phyloP scores from a whole-genome alignment of 2,113 vertebrate genomes.

The Leptobrachium ailaonicum region DNA sequence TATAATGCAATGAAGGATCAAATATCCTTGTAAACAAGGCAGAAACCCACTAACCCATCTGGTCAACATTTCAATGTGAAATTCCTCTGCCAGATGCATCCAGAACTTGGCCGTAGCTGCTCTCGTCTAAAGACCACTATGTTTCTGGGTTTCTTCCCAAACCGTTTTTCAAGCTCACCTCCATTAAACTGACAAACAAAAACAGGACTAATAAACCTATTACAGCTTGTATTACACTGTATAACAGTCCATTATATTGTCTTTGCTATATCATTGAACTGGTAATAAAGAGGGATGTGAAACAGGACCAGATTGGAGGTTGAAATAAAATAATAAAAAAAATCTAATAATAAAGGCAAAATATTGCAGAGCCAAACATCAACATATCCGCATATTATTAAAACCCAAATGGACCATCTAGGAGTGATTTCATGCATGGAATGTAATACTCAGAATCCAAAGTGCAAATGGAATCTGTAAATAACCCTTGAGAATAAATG shows the following conservation, averaged over 20 bases:
- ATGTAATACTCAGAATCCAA: neutral
- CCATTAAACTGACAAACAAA: slow-evolving; percentile 62
- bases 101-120: slow-evolving; percentile 63
- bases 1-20: slow-evolving; percentile 52
- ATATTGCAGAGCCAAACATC: slow-evolving; percentile 5
- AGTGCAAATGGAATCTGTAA: slow-evolving; percentile 4
- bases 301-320: slow-evolving; percentile 30
- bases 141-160: slow-evolving; percentile 62
- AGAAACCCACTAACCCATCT: slow-evolving; percentile 67
- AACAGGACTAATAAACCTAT: slow-evolving; percentile 40
- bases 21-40: slow-evolving; percentile 60
- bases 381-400: slow-evolving; percentile 23
- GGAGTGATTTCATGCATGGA: neutral
- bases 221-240: slow-evolving; percentile 11
- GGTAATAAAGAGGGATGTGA: slow-evolving; percentile 30
- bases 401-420: slow-evolving; percentile 7
- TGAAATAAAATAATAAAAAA: slow-evolving; percentile 8
- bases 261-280: slow-evolving; percentile 1
- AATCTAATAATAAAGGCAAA: slow-evolving; percentile 20
- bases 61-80: slow-evolving; percentile 66
- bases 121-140: slow-evolving; percentile 57
- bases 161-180: slow-evolving; percentile 53
- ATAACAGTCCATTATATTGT: slow-evolving; percentile 19
- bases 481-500: slow-evolving; percentile 7
- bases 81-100: slow-evolving; percentile 63